Evolutionary conservation across 2,113 vertebrate genomes (phyloP), one percentile per base, ranked within the genome.

Genomic region (Symphodus melops): DNA sequence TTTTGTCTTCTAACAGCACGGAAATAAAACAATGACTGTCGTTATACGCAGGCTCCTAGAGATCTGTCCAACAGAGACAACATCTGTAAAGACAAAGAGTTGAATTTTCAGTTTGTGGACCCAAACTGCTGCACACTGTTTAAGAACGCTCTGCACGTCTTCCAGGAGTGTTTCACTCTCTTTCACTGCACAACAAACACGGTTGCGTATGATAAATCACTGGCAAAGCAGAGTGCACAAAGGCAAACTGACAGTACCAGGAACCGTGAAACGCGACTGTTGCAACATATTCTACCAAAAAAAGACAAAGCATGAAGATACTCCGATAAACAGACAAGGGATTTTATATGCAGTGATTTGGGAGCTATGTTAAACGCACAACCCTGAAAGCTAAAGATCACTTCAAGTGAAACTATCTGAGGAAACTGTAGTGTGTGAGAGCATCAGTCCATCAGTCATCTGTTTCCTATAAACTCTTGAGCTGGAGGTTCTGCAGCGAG

Each of bases 101-200:
- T 41, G 25, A 8, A 51, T 51, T 25, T 20, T 8, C 54, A 12
- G 3, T 36, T 52, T 17, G 12, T 16, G 3, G 16, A 59, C n/a
- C 8, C 1, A 9, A 42, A 52, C 70, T 39, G 8, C 42, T 49
- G 58, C 56, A 23, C 62, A 21, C 46, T 12, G 2, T 3, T 68
- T 60, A 4, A 68, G 68, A 70, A 71, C 64, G 20, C 48, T 58
- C 39, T 63, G 70, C 51, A 66, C 7, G 33, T 75, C 78, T 55
- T 23, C 17, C 1, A 21, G 25, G n/a, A 54, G 44, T 23, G 56
- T 66, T 54, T 73, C n/a, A 9, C 51, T 62, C 14, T 39, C 52
- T 9, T 41, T 37, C 21, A 46, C 17, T 7, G 25, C 10, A 42
- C 59, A 65, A 17, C 3, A 49, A 65, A 44, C 33, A 44, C 1